These are phyloP conservation scores for Carollia perspicillata DNA, from an alignment of 2,113 vertebrate genomes.

Conservation along the genomic window DNA sequence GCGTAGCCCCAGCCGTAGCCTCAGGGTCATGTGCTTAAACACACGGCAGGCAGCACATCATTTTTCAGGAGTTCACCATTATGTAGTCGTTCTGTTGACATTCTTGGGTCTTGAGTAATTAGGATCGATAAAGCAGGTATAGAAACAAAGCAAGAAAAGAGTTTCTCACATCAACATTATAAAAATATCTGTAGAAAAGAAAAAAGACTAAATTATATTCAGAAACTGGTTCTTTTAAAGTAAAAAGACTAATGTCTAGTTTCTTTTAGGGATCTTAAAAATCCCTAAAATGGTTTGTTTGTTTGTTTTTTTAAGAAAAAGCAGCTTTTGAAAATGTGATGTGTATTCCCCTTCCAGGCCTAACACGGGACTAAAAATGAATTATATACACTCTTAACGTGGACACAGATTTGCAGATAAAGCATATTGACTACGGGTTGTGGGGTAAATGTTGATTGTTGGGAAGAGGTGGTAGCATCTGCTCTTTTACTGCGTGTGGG, in stretches of 20 bases:
- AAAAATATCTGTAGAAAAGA: neutral
- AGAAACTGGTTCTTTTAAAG: conserved; percentile 36
- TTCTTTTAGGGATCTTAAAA: conserved; percentile 11
- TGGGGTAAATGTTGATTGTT: neutral
- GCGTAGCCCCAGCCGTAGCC: neutral
- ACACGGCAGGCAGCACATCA: neutral
- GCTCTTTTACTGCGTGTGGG: neutral
- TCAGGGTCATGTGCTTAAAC: neutral
- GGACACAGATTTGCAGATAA: neutral
- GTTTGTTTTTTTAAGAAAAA: no score
- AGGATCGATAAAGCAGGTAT: neutral
- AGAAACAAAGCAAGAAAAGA: conserved; percentile 26
- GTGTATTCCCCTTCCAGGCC: neutral
- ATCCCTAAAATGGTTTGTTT: neutral
- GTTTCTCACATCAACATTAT: neutral
- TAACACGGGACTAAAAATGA: conserved; percentile 13
- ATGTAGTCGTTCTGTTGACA: neutral
- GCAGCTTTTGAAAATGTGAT: neutral
- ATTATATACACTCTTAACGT: neutral
- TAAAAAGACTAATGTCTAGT: conserved; percentile 19
- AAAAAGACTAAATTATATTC: neutral
- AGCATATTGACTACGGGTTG: neutral
- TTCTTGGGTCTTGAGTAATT: conserved; percentile 4
- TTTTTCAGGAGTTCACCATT: neutral
- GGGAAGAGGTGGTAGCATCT: neutral